A percentile compares a stretch with the other conserved stretches of the same genome.
Evolutionary conservation across 2,113 vertebrate genomes (phyloP).

Genomic region (Spheniscus mendiculus): DNA sequence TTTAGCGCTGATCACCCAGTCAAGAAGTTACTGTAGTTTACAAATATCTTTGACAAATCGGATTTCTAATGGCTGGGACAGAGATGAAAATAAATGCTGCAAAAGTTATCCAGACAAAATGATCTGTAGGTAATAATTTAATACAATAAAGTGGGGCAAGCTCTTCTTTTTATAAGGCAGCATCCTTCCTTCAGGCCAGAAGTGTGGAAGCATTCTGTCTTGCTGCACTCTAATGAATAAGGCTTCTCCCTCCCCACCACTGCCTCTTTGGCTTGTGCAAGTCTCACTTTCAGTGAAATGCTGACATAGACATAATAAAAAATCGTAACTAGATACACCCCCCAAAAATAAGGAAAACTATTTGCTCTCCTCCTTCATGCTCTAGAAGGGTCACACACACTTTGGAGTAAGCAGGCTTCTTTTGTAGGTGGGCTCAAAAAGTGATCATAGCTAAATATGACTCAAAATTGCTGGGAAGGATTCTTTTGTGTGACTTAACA

Average conservation of each 20-base stretch:
- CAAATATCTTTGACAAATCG: not conserved
- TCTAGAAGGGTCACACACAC: not conserved
- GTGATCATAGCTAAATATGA: not conserved
- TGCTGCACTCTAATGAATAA: not conserved
- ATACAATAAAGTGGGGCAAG: not conserved
- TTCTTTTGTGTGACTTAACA: not conserved
- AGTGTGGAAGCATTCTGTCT: not conserved
- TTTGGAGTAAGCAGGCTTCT: not conserved
- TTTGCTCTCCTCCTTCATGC: not conserved
- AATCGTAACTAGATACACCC: not conserved
- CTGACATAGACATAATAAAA: not conserved
- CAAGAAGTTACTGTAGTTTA: not conserved
- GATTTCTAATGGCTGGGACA: not conserved
- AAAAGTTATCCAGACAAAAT: not conserved
- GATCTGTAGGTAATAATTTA: not conserved
- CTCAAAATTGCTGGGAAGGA: not conserved
- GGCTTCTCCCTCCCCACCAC: not conserved
- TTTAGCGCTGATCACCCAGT: not conserved
- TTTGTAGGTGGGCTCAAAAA: not conserved
- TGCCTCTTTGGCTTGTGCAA: not conserved
- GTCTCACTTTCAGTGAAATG: not conserved
- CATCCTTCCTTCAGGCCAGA: not conserved
- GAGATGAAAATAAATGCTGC: slow-evolving; percentile 4
- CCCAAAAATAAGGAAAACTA: not conserved
- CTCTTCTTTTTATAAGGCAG: not conserved